Percentiles rank a stretch among this genome's conserved stretches.
These are phyloP conservation scores for Lagopus muta DNA, from an alignment of 2,113 vertebrate genomes.

Conservation along the genomic window DNA sequence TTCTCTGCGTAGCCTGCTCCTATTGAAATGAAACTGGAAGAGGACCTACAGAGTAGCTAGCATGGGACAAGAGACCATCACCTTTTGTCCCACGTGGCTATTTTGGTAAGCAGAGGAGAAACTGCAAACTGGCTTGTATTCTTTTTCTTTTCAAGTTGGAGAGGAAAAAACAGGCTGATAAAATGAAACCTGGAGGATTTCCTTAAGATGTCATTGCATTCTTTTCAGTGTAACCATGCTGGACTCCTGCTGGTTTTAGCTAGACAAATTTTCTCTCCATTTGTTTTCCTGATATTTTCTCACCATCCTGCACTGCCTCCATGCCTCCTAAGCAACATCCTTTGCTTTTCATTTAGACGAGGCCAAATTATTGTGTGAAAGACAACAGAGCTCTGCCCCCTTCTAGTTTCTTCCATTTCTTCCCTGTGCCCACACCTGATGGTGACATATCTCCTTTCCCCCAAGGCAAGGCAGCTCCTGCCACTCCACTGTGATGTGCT, in stretches of 20 bases:
- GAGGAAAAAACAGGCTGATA: not conserved
- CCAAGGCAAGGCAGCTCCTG: fast-evolving
- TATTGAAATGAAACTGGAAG: not conserved
- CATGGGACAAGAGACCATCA: not conserved
- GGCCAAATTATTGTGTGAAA: not conserved
- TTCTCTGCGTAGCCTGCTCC: not conserved
- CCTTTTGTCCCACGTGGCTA: not conserved
- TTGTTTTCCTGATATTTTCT: not conserved
- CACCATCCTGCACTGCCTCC: not conserved
- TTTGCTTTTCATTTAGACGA: not conserved
- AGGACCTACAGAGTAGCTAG: not conserved
- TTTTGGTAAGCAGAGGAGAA: not conserved
- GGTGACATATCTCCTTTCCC: not conserved
- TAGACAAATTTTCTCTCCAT: not conserved
- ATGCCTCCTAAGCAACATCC: not conserved
- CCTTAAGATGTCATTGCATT: fast-evolving
- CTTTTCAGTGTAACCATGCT: not conserved
- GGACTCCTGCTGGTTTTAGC: not conserved
- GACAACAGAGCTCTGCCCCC: not conserved
- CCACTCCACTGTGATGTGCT: fast-evolving
- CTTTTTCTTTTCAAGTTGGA: not conserved
- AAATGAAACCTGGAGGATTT: not conserved
- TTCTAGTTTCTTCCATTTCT: not conserved
- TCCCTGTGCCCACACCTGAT: too few species aligned
- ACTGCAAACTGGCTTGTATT: not conserved